Evolutionary conservation across 2,113 vertebrate genomes (phyloP).

Genomic region (Casuarius casuarius): DNA sequence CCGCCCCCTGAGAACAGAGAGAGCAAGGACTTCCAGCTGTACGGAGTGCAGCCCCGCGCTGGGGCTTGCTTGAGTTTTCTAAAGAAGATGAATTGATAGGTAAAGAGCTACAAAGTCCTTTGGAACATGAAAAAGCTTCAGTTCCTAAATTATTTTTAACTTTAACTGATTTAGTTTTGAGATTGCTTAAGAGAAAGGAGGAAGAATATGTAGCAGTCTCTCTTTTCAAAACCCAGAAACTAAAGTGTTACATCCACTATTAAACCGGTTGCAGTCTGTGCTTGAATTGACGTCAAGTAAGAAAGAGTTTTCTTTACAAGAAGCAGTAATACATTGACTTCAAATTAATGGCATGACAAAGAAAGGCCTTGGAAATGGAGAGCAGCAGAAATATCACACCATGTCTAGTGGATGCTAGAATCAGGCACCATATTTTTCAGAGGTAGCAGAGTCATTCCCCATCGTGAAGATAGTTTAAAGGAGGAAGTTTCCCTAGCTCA

Average conservation of each 20-base stretch:
- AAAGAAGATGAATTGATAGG: not conserved
- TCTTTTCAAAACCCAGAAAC: not conserved
- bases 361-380: not conserved
- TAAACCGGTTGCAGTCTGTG: not conserved
- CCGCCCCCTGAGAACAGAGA: not conserved
- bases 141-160: not conserved
- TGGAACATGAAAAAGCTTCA: not conserved
- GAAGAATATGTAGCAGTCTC: not conserved
- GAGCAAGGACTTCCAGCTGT: not conserved
- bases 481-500: not conserved
- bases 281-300: not conserved
- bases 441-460: fast-evolving
- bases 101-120: not conserved
- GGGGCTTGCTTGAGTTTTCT: not conserved
- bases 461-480: not conserved
- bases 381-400: not conserved
- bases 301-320: not conserved
- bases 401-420: not conserved
- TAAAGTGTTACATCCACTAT: not conserved
- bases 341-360: not conserved
- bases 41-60: not conserved
- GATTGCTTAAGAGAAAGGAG: not conserved
- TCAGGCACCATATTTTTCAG: not conserved
- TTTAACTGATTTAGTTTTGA: not conserved
- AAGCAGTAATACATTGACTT: not conserved